A percentile compares a stretch with the other conserved stretches of the same genome.
phyloP scores from a whole-genome alignment of 2,797 vertebrate species.

The Tokudaia tokunoshimensis region DNA sequence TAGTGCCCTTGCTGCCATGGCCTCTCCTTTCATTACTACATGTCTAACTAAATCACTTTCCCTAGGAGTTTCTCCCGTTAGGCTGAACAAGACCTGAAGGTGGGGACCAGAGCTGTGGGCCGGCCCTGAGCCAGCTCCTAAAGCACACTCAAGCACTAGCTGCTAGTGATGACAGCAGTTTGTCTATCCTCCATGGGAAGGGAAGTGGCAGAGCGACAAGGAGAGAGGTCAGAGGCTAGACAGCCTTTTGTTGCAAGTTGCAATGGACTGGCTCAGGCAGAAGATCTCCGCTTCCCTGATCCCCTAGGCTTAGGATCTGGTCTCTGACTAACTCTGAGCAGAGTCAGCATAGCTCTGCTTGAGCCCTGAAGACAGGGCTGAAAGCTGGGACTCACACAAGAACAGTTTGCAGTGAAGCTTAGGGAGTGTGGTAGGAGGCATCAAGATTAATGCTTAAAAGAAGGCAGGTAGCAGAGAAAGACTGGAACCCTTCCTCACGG shows the following conservation, averaged over 20 bases:
- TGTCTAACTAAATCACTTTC: background rate
- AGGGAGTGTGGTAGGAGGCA: background rate
- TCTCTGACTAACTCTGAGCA: background rate
- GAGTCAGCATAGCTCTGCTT: background rate
- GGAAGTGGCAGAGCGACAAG: background rate
- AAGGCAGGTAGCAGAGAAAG: background rate
- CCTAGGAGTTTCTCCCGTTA: too few species aligned
- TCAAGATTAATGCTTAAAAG: background rate
- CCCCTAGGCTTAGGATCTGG: conserved; percentile 25
- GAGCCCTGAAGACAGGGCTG: background rate
- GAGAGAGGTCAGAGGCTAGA: background rate
- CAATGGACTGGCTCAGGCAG: background rate
- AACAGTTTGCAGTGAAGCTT: background rate
- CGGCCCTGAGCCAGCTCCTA: rapidly evolving
- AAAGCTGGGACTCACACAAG: background rate
- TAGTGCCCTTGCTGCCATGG: background rate
- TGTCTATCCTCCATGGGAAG: background rate
- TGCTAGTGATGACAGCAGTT: conserved; percentile 39
- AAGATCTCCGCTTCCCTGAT: conserved; percentile 38
- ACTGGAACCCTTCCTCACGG: background rate
- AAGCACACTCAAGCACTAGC: background rate
- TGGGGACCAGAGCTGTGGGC: background rate
- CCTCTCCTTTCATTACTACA: background rate
- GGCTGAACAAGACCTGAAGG: background rate
- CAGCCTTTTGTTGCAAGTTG: background rate